Base-by-base conservation (phyloP, 1,140 invertebrate genomes). In the Theocolax elegans region DNA sequence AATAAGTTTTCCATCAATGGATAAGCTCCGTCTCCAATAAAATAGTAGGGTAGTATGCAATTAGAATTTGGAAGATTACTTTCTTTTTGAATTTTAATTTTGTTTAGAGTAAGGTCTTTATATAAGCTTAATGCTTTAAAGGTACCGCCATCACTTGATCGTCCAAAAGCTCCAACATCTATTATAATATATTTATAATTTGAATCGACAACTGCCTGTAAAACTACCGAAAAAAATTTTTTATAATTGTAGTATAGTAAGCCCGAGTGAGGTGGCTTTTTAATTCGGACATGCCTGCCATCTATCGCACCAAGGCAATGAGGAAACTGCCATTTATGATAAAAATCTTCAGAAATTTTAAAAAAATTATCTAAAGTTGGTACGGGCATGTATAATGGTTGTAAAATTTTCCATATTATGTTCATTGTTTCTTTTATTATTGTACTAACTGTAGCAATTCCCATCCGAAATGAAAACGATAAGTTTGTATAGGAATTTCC, bases 181-280 rank as follows among this genome's bases (percentile, higher is more conserved):
- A 87, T 74, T 53, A 71, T 72, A 25, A 81, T 76, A 75, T 87
- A 88, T 71, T 83, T 80, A 73, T 81, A 87, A 67, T 87, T 75
- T 12, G 82, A 81, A 78, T 89, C 85, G 23, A 85, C 85, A 12
- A 88, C 49, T 4, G 82, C 87, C 31, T 87, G 73, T 12, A 89
- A 71, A 29, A 88, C 83, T 38, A 87, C 79, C 21, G 80, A 85
- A 75, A 82, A 87, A 74, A 69, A 79, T 2, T 76, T 58, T 72
- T 87, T 87, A 59, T 87, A 86, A 73, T 87, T 87, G 63, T 76
- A 85, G 74, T 74, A 87, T 10, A 74, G 31, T 8, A 78, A 76
- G 44, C 84, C 84, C 63, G 73, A 76, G 48, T 79, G 79, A 25
- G 31, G 17, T n/a, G n/a, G n/a, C n/a, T n/a, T n/a, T n/a, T n/a